Percentiles rank a stretch among this genome's conserved stretches.
These are phyloP conservation scores for Lysandra coridon DNA, from an alignment of 2,888 invertebrate genomes.

Conservation along the genomic window DNA sequence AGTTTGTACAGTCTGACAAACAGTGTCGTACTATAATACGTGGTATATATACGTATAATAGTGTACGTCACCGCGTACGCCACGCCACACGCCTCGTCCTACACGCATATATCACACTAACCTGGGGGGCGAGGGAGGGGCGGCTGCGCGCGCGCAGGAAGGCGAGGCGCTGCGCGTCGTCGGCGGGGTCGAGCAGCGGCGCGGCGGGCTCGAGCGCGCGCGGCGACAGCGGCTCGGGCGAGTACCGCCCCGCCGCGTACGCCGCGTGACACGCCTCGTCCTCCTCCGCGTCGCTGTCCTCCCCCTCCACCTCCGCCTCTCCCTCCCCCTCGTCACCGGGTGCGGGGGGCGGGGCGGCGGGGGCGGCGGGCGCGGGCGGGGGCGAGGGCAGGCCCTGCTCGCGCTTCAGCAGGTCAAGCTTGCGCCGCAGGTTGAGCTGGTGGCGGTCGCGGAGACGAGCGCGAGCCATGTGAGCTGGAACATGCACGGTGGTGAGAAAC, in stretches of 20 bases:
- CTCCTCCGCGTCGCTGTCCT: not conserved
- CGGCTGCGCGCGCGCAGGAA: constrained; percentile 86
- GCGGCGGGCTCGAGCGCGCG: constrained; percentile 86
- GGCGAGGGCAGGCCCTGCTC: constrained; percentile 82
- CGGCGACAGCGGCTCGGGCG: constrained; percentile 85
- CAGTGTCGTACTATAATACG: too few relatives aligned
- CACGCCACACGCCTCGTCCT: too few relatives aligned
- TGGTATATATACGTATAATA: too few relatives aligned
- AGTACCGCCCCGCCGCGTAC: constrained; percentile 92
- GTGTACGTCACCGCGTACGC: too few relatives aligned
- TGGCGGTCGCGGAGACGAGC: constrained; percentile 95
- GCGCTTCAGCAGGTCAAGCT: constrained; percentile 93
- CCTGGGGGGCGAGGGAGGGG: constrained; percentile 65
- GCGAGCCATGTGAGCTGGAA: constrained; percentile 93
- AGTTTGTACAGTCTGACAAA: too few relatives aligned
- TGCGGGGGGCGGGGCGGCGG: constrained; percentile 26
- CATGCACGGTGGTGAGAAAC: not conserved
- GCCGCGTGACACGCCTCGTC: not conserved
- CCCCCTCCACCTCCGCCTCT: constrained; percentile 26
- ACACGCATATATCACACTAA: not conserved
- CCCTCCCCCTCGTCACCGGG: constrained; percentile 8
- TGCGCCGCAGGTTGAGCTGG: constrained; percentile 92
- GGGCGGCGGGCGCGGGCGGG: constrained; percentile 36
- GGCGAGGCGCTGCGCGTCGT: constrained; percentile 87
- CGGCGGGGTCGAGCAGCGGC: constrained; percentile 86